These are phyloP conservation scores for Scatophagus argus DNA, from an alignment of 2,113 vertebrate genomes.

Conservation along the genomic window DNA sequence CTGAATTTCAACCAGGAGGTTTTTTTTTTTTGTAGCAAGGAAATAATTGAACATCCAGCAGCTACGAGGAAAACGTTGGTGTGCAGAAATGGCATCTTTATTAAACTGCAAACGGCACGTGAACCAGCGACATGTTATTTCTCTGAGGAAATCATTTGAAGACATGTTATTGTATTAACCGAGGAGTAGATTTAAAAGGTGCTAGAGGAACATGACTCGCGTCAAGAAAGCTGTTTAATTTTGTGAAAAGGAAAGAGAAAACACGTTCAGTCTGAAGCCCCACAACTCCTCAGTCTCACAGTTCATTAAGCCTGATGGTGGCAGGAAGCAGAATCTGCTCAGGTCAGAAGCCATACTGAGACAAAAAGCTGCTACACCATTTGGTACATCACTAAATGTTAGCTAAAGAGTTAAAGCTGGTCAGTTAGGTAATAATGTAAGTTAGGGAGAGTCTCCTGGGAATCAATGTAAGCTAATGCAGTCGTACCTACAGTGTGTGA, in stretches of 20 bases:
- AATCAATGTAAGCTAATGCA: background rate
- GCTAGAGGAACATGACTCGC: background rate
- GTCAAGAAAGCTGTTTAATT: background rate
- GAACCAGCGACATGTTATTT: background rate
- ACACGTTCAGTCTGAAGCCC: background rate
- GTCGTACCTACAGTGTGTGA: background rate
- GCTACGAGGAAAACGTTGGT: background rate
- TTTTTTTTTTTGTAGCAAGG: background rate
- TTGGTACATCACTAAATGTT: background rate
- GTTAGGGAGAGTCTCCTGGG: background rate
- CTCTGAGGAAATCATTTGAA: background rate
- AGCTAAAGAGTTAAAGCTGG: no score
- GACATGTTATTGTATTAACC: background rate
- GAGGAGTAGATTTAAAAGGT: background rate
- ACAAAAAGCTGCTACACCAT: background rate
- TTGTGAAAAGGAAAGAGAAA: background rate
- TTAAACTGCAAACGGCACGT: background rate
- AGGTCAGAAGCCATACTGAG: background rate
- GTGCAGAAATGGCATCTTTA: background rate
- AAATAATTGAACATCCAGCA: background rate
- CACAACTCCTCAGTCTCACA: background rate
- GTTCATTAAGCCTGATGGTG: no score
- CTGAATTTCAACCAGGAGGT: background rate
- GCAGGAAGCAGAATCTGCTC: background rate
- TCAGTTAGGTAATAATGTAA: background rate